Conservation (phyloP, 2,113 vertebrate species). For the Trogon melanurus region DNA sequence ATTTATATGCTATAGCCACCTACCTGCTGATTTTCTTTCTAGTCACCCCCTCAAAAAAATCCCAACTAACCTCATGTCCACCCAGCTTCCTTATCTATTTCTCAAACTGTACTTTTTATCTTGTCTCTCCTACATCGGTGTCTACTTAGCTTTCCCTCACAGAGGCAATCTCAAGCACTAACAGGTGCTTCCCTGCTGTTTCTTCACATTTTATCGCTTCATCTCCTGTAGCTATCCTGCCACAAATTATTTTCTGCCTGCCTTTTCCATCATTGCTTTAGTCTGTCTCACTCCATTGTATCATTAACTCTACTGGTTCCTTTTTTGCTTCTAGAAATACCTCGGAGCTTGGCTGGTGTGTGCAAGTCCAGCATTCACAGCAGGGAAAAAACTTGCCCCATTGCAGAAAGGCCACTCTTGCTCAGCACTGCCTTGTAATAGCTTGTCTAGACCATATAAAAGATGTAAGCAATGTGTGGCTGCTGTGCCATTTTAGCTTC, state of each 20-base stretch:
- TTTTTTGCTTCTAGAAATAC: neutral
- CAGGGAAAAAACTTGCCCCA: neutral
- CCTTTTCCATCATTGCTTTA: neutral
- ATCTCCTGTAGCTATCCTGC: neutral
- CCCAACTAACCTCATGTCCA: neutral
- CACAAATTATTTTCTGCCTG: slow-evolving; percentile 31
- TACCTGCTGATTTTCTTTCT: neutral
- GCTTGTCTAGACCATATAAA: neutral
- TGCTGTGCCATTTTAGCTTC: neutral
- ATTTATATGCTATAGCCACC: neutral
- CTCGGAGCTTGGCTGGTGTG: neutral
- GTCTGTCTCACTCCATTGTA: neutral
- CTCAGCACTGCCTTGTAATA: neutral
- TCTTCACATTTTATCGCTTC: neutral
- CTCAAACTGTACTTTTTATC: neutral
- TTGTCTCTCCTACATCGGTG: neutral
- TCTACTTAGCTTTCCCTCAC: neutral
- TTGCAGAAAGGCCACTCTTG: neutral
- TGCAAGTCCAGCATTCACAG: neutral
- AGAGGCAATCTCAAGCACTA: neutral
- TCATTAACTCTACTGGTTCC: neutral
- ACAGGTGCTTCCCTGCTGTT: neutral
- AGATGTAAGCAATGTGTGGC: neutral
- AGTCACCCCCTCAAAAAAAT: neutral
- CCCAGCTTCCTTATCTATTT: neutral